Base-by-base conservation (phyloP, 2,797 vertebrate genomes). In the Lepus oiostolus region DNA sequence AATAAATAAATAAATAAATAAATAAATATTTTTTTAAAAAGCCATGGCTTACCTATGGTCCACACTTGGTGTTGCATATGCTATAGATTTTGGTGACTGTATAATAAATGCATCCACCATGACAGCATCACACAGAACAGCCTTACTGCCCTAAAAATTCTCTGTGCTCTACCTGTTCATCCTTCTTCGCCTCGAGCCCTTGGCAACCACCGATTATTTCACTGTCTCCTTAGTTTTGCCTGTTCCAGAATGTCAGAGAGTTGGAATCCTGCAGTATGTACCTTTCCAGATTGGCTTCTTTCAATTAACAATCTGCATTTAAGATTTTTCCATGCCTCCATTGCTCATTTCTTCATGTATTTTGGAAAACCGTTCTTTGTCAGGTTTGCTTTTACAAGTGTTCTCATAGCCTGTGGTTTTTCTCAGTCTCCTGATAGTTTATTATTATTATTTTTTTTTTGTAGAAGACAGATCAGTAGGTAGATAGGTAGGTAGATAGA, bases 341-440 rank as follows among this genome's bases (percentile, higher is more conserved):
- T 42, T 72, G 28, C 38, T 89, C 72, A 82, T 94, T 88, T 85
- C 50, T 79, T 52, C 90, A 82, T 76, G 30, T 83, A 79, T 93
- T 93, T 68, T 92, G 52, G 52, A 75, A 90, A 79, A 58, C 0
- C 26, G 16, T 32, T 32, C 58, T 75, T 88, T 76, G 83, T 84
- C 68, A 87, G 77, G 58, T 68, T 22, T 9, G 22, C 68, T 79
- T 85, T 94, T 63, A 63, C n/a, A 91, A 21, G 24, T 71, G 88
- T 87, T 92, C 63, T 94, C 58, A 58, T 35, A 38, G 11, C 74
- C 77, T 68, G 9, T 81, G 32, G 8, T 24, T 74, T n/a, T 90
- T 82, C 72, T 86, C 54, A 67, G 86, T 76, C 35, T 87, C 60
- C 92, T 47, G 30, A 81, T 28, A 71, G 80, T 75, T 85, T 67